Conservation (phyloP, 2,888 invertebrate genomes). For the Coelopa pilipes region DNA sequence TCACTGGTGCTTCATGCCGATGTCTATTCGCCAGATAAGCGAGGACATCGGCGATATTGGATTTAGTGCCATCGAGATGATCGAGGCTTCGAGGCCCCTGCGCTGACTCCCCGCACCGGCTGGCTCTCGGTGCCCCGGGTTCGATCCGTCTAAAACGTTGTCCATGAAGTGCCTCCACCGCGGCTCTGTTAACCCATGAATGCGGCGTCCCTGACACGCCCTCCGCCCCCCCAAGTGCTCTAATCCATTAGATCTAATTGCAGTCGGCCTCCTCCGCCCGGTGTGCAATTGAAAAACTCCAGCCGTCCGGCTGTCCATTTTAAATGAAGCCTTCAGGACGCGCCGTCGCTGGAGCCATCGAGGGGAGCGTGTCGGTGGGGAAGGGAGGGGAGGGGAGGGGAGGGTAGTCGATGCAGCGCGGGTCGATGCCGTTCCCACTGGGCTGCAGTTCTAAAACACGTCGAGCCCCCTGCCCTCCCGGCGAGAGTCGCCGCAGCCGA, state of each 20-base stretch:
- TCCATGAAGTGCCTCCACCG: no score
- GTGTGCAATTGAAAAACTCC: not conserved
- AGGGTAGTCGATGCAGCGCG: not conserved
- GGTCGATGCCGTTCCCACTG: not conserved
- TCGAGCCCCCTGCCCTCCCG: not conserved
- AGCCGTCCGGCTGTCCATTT: constrained; percentile 58
- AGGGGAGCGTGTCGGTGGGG: no score
- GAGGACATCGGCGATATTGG: no score
- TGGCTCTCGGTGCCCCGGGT: no score
- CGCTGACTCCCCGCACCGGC: no score
- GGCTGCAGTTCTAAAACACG: constrained; percentile 6
- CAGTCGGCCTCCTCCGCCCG: not conserved
- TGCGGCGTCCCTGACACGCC: no score
- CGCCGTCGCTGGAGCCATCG: constrained; percentile 13
- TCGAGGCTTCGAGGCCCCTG: no score
- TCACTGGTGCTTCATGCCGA: not conserved
- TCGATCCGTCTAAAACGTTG: no score
- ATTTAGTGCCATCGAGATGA: constrained; percentile 23
- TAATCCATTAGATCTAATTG: not conserved
- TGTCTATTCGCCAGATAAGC: not conserved
- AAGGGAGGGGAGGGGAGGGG: no score
- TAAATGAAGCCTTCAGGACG: constrained; percentile 61
- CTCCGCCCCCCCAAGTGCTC: no score
- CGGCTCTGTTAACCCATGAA: no score
- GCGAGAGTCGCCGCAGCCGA: not conserved